These are phyloP conservation scores for Halichoeres trimaculatus DNA, from an alignment of 2,113 vertebrate species.

Conservation along the genomic window DNA sequence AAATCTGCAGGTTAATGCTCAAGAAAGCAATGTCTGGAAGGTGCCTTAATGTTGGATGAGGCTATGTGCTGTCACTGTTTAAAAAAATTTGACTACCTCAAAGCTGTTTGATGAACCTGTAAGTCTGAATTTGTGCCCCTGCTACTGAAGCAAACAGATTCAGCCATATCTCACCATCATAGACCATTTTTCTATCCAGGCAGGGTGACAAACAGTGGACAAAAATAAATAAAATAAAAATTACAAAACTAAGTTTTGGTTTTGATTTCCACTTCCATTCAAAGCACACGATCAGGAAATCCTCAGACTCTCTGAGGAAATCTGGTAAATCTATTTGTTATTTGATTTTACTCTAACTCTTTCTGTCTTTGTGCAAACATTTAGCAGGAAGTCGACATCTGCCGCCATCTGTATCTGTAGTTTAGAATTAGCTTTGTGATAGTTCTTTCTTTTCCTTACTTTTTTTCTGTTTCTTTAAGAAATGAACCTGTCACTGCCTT, in stretches of 20 bases:
- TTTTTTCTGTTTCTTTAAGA: conserved; percentile 17
- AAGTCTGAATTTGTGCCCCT: too few relatives aligned
- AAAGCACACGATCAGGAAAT: too few relatives aligned
- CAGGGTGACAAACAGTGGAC: conserved; percentile 19
- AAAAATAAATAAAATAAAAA: too few relatives aligned
- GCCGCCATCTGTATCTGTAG: conserved; percentile 5
- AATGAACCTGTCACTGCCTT: not conserved
- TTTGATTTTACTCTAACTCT: conserved; percentile 2
- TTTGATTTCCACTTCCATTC: too few relatives aligned
- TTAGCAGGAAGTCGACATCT: conserved; percentile 16
- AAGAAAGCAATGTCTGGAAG: too few relatives aligned
- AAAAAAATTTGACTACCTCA: too few relatives aligned
- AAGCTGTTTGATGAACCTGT: too few relatives aligned
- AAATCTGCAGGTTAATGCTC: too few relatives aligned
- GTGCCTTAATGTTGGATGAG: too few relatives aligned
- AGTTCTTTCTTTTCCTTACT: not conserved
- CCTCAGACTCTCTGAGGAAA: too few relatives aligned
- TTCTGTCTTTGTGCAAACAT: conserved; percentile 3
- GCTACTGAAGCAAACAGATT: conserved; percentile 12
- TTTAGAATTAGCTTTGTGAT: not conserved
- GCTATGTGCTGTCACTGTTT: too few relatives aligned
- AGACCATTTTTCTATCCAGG: not conserved
- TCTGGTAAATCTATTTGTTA: not conserved
- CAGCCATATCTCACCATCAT: conserved; percentile 18
- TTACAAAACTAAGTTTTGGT: too few relatives aligned